phyloP scores from a whole-genome alignment of 2,113 vertebrate species.

The Semicossyphus pulcher region DNA sequence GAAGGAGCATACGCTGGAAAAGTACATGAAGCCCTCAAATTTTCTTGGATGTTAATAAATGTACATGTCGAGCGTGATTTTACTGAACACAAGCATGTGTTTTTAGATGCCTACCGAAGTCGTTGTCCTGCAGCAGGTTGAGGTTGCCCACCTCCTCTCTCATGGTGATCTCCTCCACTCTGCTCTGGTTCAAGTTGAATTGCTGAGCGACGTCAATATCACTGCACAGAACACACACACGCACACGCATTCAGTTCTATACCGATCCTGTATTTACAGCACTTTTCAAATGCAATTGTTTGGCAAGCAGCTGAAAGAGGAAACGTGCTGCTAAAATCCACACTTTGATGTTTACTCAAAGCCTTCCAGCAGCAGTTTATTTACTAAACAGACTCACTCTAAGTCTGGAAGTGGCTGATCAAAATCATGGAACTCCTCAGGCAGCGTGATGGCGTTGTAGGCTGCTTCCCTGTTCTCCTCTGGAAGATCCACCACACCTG shows the following conservation, averaged over 20 bases:
- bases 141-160: constrained; percentile 98
- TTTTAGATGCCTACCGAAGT: constrained; percentile 88
- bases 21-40: too few relatives aligned
- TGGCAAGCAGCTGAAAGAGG: too few relatives aligned
- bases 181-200: constrained; percentile 98
- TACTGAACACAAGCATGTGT: background rate
- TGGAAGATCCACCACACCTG: constrained; percentile 98
- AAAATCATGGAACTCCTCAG: constrained; percentile 99
- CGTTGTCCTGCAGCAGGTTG: constrained; percentile 96
- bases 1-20: too few relatives aligned
- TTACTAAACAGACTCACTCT: constrained; percentile 94
- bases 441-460: constrained; percentile 98
- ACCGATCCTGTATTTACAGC: too few relatives aligned
- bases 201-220: constrained; percentile 99
- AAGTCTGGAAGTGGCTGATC: constrained; percentile 97
- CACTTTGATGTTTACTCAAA: too few relatives aligned
- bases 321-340: too few relatives aligned
- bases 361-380: too few relatives aligned
- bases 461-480: constrained; percentile 99
- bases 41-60: background rate
- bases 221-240: constrained; percentile 75
- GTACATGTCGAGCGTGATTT: background rate
- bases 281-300: too few relatives aligned
- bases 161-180: constrained; percentile 99
- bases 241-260: too few relatives aligned